Conservation (phyloP, 2,113 vertebrate genomes). For the Anthoscopus minutus region DNA sequence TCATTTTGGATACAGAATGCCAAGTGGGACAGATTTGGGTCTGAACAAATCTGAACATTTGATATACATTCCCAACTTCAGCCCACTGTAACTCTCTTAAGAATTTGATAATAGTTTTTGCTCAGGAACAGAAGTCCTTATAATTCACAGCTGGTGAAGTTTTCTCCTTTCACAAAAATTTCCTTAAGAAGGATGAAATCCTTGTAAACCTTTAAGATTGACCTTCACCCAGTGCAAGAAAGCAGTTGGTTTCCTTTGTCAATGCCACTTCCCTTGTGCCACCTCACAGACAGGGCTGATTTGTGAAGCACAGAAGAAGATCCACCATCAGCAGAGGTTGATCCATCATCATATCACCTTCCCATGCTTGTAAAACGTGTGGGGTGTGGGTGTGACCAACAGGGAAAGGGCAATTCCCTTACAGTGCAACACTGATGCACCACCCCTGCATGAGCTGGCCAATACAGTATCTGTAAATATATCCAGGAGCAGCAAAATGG, state of each 20-base stretch:
- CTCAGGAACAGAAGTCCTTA: background rate
- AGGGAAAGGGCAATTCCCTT: background rate
- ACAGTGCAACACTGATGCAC: background rate
- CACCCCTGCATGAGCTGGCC: fast-evolving
- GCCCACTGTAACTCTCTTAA: background rate
- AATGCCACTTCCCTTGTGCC: background rate
- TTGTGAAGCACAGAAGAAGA: background rate
- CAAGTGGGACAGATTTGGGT: background rate
- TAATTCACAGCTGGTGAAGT: background rate
- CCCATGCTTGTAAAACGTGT: background rate
- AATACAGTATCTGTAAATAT: background rate
- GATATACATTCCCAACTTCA: background rate
- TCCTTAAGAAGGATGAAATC: background rate
- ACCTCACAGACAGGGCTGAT: background rate
- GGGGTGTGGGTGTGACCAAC: background rate
- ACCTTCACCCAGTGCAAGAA: background rate
- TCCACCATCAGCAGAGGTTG: too few species aligned
- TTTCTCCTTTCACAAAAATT: background rate
- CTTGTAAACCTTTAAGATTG: background rate
- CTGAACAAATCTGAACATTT: background rate
- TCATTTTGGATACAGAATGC: background rate
- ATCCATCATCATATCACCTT: fast-evolving
- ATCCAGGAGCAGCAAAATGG: background rate
- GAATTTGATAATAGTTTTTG: background rate
- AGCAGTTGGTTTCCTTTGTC: background rate